A percentile compares a stretch with the other conserved stretches of the same genome.
Evolutionary conservation across 2,797 vertebrate species (phyloP).

Genomic region (Arvicola amphibius): DNA sequence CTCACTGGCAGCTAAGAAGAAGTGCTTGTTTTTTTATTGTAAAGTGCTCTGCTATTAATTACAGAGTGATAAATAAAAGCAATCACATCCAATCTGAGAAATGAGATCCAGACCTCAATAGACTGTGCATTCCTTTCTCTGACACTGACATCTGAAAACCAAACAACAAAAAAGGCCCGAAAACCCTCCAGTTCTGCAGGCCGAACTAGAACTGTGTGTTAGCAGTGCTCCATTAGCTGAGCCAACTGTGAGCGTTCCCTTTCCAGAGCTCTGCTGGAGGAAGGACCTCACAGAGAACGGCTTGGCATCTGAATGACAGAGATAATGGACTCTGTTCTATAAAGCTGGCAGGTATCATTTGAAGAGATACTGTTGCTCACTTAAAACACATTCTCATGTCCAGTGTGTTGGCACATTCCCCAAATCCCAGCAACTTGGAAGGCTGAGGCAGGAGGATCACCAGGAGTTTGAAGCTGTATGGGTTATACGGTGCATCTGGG

Average conservation of each 20-base stretch:
- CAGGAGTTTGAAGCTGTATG: not conserved
- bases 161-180: not conserved
- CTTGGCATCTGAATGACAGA: not conserved
- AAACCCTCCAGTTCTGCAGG: not conserved
- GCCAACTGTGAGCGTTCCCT: not conserved
- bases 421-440: not conserved
- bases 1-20: constrained; percentile 74
- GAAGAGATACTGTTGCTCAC: constrained; percentile 16
- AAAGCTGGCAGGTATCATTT: not conserved
- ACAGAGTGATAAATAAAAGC: constrained; percentile 83
- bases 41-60: constrained; percentile 79
- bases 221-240: not conserved
- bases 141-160: not conserved
- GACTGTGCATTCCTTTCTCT: constrained; percentile 14
- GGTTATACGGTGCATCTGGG: not conserved
- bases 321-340: no score
- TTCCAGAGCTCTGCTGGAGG: not conserved
- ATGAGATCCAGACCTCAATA: constrained; percentile 77
- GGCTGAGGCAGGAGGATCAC: not conserved
- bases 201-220: not conserved
- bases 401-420: not conserved
- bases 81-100: constrained; percentile 78
- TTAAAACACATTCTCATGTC: not conserved
- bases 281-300: not conserved
- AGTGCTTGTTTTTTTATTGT: constrained; percentile 71